Base-by-base conservation (phyloP, 2,113 vertebrate genomes). In the Ptilonorhynchus violaceus region DNA sequence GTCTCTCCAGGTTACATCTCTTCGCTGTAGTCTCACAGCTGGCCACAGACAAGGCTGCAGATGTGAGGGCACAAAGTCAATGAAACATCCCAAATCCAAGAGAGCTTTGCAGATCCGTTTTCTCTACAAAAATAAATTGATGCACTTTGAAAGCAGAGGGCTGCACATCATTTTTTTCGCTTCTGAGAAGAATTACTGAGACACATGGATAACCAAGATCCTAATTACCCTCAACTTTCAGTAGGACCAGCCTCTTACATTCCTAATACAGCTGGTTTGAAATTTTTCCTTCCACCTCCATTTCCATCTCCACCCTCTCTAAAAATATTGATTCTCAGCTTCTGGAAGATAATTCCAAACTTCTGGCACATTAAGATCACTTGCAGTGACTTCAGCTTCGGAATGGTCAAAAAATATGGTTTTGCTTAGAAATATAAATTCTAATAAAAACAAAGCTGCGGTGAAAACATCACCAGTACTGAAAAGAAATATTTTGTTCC, bases 391-490 rank as follows among this genome's bases (percentile, higher is more conserved):
- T 59, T 56, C 22, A 39, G 4, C 39, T 89, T 67, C 60, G 70
- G 47, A 72, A 63, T 30, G 16, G 8, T n/a, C 39, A 72, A 6
- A 92, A 84, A 1, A 2, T 6, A 15, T 14, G 10, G 7, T 39
- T 89, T 85, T 64, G 27, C 39, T 59, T 30, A 78, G 35, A 89
- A 87, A 44, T 37, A 27, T 1, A n/a, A 72, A 47, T 59, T 47
- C 39, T 59, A 50, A 75, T 19, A 55, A 69, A 66, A 86, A 46
- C 37, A 49, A 91, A 82, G 28, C 16, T 50, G 23, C 20, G 47
- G 25, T 8, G 15, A 52, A 39, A 25, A 37, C 28, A 58, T 39
- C 2, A 0, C 2, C 35, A 35, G 3, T 8, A 4, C 33, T 56
- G 19, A 84, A 53, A 81, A 66, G 6, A 72, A 68, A 4, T 30